These are phyloP conservation scores for Leucoraja erinaceus DNA, from an alignment of 2,113 vertebrate species.

Conservation along the genomic window DNA sequence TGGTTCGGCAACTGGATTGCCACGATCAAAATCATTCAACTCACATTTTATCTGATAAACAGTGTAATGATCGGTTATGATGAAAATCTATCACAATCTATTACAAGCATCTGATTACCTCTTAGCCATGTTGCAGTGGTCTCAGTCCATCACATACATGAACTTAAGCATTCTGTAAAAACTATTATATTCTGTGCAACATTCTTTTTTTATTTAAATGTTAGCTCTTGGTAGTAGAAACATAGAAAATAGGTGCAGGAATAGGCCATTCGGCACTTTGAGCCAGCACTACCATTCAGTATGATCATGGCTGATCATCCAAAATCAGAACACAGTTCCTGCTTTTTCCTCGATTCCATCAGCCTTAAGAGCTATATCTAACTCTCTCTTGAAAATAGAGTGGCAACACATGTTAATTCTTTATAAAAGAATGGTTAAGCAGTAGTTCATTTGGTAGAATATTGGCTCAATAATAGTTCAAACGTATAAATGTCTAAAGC, in stretches of 20 bases:
- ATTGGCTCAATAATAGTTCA: neutral
- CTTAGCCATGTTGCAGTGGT: neutral
- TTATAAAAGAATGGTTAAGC: neutral
- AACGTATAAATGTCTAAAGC: too few species aligned
- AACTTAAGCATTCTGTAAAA: neutral
- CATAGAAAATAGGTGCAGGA: too few species aligned
- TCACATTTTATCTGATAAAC: conserved; percentile 64
- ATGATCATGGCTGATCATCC: too few species aligned
- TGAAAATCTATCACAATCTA: conserved; percentile 65
- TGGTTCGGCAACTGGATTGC: conserved; percentile 50
- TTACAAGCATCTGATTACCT: conserved; percentile 73
- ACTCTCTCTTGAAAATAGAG: neutral
- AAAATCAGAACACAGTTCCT: too few species aligned
- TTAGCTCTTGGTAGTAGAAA: neutral
- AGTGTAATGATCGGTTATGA: conserved; percentile 70
- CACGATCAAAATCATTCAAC: conserved; percentile 60
- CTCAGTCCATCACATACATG: conserved; percentile 15
- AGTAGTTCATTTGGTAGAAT: neutral
- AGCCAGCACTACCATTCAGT: too few species aligned
- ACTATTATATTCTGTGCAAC: neutral
- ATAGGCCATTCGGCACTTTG: too few species aligned
- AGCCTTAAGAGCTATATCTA: too few species aligned
- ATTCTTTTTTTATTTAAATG: neutral
- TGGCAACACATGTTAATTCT: too few species aligned
- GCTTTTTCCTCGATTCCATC: too few species aligned